A percentile compares a stretch with the other conserved stretches of the same genome.
Conservation (phyloP, 2,888 invertebrate genomes). For the Keiferia lycopersicella region DNA sequence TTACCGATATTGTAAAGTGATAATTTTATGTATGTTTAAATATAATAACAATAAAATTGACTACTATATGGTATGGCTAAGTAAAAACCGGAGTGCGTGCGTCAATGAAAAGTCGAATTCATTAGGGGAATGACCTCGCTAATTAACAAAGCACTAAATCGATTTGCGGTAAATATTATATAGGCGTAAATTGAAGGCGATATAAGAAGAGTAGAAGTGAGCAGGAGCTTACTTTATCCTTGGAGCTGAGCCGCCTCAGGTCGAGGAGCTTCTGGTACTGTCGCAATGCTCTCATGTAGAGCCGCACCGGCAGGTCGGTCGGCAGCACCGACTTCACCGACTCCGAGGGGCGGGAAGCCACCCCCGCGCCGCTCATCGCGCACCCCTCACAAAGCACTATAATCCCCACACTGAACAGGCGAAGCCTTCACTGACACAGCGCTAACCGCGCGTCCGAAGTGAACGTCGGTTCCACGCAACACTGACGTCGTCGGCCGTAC, state of each 20-base stretch:
- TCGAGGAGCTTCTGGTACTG: constrained; percentile 84
- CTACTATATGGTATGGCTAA: not conserved
- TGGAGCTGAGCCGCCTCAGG: constrained; percentile 76
- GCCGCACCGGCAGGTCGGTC: constrained; percentile 69
- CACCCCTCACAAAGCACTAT: constrained; percentile 50
- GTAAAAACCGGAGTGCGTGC: not conserved
- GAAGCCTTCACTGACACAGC: constrained; percentile 53
- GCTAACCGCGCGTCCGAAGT: constrained; percentile 77
- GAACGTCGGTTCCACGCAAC: constrained; percentile 73
- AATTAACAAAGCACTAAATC: constrained; percentile 19
- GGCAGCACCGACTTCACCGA: constrained; percentile 55
- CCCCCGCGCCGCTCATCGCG: constrained; percentile 68
- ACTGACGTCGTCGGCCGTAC: constrained; percentile 75
- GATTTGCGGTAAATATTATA: not conserved
- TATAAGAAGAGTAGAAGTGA: constrained; percentile 14
- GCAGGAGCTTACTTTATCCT: constrained; percentile 72
- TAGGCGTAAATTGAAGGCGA: not conserved
- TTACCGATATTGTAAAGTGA: not conserved
- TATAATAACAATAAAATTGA: not conserved
- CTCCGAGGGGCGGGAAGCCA: constrained; percentile 63
- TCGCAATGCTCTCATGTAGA: constrained; percentile 82
- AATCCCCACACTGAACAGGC: constrained; percentile 53
- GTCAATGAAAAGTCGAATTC: not conserved
- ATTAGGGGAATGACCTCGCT: constrained; percentile 21
- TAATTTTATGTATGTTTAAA: not conserved